phyloP scores from a whole-genome alignment of 2,888 invertebrate species.

The Cenopis cana region DNA sequence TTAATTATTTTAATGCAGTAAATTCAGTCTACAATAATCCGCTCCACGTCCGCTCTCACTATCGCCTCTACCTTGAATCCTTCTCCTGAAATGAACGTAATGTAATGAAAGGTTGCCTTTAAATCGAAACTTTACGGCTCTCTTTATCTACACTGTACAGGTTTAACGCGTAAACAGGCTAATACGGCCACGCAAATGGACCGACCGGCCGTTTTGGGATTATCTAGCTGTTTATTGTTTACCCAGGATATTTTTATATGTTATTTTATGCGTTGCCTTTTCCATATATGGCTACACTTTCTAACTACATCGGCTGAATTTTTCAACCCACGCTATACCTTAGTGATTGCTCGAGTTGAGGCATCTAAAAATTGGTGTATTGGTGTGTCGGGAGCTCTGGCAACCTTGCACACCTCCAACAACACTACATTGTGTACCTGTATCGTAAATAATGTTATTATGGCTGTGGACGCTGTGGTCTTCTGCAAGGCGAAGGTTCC shows the following conservation, averaged over 20 bases:
- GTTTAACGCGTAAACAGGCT: conserved; percentile 63
- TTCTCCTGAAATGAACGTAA: conserved; percentile 59
- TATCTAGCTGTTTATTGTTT: conserved; percentile 68
- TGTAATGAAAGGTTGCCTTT: conserved; percentile 62
- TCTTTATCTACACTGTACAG: conserved; percentile 66
- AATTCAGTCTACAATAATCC: background rate
- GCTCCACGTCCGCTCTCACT: conserved; percentile 1
- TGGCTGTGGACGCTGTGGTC: too few species aligned
- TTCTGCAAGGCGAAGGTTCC: too few species aligned
- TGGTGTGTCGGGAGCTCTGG: too few species aligned
- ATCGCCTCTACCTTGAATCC: conserved; percentile 47
- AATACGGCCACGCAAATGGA: conserved; percentile 59
- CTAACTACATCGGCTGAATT: conserved; percentile 22
- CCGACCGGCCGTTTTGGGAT: conserved; percentile 56
- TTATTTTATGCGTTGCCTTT: conserved; percentile 44
- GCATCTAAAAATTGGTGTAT: background rate
- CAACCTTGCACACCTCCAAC: too few species aligned
- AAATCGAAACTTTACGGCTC: conserved; percentile 74
- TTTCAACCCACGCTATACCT: conserved; percentile 30
- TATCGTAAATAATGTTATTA: too few species aligned
- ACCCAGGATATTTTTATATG: conserved; percentile 52
- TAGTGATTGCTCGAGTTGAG: conserved; percentile 1
- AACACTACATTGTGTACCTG: too few species aligned
- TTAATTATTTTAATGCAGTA: too few species aligned
- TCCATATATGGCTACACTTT: conserved; percentile 36